Base-by-base conservation (phyloP, 2,888 invertebrate species). In the Exephanes ischioxanthus region DNA sequence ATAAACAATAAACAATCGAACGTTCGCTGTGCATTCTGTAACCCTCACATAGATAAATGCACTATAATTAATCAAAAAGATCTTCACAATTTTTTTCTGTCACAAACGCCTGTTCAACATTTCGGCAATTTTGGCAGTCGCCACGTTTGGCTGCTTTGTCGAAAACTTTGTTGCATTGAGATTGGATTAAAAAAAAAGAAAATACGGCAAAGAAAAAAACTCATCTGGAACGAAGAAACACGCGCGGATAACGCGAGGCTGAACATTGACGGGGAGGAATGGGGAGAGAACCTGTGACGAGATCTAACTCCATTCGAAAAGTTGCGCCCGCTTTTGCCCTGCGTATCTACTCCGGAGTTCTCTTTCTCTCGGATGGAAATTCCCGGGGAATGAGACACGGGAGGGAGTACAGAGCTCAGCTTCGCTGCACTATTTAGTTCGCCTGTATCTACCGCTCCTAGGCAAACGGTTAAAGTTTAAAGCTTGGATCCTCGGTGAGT, bases 241-340 rank as follows among this genome's bases (percentile, higher is more conserved):
- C 45, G 55, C 30, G 26, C 55, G 30, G 26, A 72, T 72, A 71
- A 71, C 26, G 16, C 61, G 51, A 58, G 61, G 33, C 71, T 77
- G 70, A n/a, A 51, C 33, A 37, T 63, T 14, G 26, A 61, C 22
- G 22, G 48, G 4, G 53, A 51, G 55, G 14, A 45, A 55, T 4
- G 70, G 30, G 63, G 51, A 82, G 41, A 26, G 68, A 58, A 48
- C 26, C 30, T 3, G 55, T 30, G 81, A 72, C 67, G 26, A 63
- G 68, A 85, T 87, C 53, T 45, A 68, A 81, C 78, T 70, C 37
- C n/a, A 68, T 83, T 83, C 68, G 63, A 85, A 79, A 81, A 67
- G 73, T 68, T 80, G 45, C 22, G 19, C 30, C 63, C 61, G 51
- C 51, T 58, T 80, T 76, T 71, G 55, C 16, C 67, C 33, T 30